Percentiles rank a stretch among this genome's conserved stretches.
Evolutionary conservation across 2,113 vertebrate genomes (phyloP).

Genomic region (Rostratula benghalensis): DNA sequence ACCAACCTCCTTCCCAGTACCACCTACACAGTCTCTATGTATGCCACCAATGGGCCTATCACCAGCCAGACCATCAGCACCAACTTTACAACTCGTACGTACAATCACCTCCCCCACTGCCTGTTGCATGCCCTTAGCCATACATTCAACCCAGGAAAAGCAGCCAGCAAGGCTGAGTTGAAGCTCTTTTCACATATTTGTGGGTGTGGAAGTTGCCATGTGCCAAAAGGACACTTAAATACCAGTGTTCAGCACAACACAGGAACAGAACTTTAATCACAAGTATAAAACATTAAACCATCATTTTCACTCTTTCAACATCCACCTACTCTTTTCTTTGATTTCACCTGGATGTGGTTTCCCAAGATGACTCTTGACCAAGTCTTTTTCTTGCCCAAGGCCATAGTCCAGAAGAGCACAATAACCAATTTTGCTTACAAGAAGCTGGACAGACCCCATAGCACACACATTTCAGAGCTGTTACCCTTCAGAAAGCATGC

Average conservation of each 20-base stretch:
- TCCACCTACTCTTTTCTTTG: not conserved
- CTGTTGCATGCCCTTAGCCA: rapidly evolving
- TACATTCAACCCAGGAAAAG: not conserved
- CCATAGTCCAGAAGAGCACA: not conserved
- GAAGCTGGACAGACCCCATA: not conserved
- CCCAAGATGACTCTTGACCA: not conserved
- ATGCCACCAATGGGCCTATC: slow-evolving; percentile 89
- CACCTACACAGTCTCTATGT: slow-evolving; percentile 86
- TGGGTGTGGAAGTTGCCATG: rapidly evolving
- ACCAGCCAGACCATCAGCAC: slow-evolving; percentile 87
- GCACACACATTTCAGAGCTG: not conserved
- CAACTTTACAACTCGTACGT: slow-evolving; percentile 93
- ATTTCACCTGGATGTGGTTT: not conserved
- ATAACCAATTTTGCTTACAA: not conserved
- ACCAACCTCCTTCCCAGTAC: slow-evolving; percentile 87
- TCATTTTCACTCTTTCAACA: not conserved
- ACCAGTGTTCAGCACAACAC: not conserved
- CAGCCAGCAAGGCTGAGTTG: not conserved
- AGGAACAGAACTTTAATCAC: not conserved
- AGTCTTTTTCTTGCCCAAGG: not conserved
- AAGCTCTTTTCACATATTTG: not conserved
- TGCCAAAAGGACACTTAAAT: not conserved
- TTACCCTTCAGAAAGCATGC: not conserved
- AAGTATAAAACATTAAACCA: not conserved
- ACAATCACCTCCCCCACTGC: not conserved